These are phyloP conservation scores for Hemibates koningsi DNA, from an alignment of 2,113 vertebrate genomes.

Conservation along the genomic window DNA sequence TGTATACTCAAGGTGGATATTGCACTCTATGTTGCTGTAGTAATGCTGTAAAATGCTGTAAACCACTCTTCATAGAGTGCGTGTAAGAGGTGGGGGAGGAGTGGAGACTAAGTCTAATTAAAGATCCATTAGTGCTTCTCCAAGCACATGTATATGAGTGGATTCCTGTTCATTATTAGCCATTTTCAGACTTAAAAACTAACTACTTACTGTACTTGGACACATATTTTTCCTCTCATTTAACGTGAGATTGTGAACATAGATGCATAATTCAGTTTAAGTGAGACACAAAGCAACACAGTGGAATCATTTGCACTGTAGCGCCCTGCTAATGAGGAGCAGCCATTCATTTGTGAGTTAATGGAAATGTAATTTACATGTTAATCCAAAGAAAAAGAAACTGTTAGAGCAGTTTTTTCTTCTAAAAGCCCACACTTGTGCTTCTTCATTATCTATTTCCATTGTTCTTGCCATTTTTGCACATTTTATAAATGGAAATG, in stretches of 20 bases:
- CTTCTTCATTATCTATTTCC: constrained; percentile 50
- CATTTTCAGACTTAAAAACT: background rate
- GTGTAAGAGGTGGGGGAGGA: constrained; percentile 19
- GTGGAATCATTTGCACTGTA: constrained; percentile 9
- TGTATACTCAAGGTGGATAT: background rate
- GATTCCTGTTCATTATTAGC: background rate
- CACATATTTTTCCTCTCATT: background rate
- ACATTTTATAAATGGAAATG: constrained; percentile 41
- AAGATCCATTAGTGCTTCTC: constrained; percentile 53
- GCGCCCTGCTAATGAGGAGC: constrained; percentile 39
- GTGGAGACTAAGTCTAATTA: constrained; percentile 52
- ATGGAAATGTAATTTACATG: constrained; percentile 48
- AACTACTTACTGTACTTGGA: background rate
- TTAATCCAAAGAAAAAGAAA: constrained; percentile 6
- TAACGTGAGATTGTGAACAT: background rate
- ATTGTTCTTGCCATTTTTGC: constrained; percentile 52
- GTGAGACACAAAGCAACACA: background rate
- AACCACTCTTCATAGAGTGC: background rate
- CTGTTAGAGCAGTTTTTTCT: background rate
- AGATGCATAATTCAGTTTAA: constrained; percentile 4
- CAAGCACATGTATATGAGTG: background rate
- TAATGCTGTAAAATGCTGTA: background rate
- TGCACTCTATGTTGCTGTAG: background rate
- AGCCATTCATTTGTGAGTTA: constrained; percentile 57
- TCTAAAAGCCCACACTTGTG: background rate